These are phyloP conservation scores for Pipra filicauda DNA, from an alignment of 2,113 vertebrate genomes.

Conservation along the genomic window DNA sequence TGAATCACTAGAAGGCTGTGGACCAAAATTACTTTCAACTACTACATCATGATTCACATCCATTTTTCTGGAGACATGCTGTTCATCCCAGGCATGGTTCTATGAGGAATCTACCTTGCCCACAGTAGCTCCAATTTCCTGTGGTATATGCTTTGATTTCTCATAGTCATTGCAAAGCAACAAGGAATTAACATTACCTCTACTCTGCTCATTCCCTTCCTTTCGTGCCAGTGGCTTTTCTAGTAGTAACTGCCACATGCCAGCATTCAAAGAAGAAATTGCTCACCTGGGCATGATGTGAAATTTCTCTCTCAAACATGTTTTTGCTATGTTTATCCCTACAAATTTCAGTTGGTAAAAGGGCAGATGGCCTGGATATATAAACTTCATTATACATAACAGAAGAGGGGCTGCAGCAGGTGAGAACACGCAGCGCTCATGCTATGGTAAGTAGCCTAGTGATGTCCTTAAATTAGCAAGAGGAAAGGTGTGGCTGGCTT, in stretches of 20 bases:
- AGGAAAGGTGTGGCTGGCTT: not conserved
- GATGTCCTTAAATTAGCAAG: not conserved
- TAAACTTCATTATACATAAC: not conserved
- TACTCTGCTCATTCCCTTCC: not conserved
- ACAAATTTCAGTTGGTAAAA: not conserved
- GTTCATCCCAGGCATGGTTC: rapidly evolving
- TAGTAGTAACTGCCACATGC: not conserved
- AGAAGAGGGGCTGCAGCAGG: not conserved
- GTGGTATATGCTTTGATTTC: not conserved
- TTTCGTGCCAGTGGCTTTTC: not conserved
- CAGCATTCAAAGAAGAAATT: not conserved
- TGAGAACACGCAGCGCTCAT: not conserved
- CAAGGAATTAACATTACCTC: not conserved
- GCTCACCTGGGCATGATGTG: not conserved
- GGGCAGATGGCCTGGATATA: not conserved
- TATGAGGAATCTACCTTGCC: not conserved
- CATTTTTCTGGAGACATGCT: not conserved
- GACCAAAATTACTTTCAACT: not conserved
- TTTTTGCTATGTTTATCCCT: not conserved
- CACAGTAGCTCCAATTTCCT: not conserved
- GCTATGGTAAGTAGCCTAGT: not conserved
- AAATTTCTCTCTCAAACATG: not conserved
- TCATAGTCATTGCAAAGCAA: not conserved
- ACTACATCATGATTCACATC: not conserved
- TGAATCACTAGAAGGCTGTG: not conserved